Base-by-base conservation (phyloP, 2,113 vertebrate genomes). In the Raja brachyura region DNA sequence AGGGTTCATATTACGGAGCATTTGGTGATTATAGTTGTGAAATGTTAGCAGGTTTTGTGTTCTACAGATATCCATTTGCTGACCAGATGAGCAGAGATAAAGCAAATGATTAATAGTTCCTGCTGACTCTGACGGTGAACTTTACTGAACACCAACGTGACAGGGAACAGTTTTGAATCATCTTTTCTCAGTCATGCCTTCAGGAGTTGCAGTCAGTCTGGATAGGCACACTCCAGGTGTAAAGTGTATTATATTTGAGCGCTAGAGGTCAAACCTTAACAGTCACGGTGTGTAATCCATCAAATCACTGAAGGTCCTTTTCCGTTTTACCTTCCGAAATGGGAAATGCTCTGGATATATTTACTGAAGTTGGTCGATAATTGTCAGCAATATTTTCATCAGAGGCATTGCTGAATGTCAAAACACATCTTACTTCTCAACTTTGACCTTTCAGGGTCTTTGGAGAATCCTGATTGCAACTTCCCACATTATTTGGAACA, bases 401-500 rank as follows among this genome's bases (percentile, higher is more conserved):
- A 70, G 68, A 48, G n/a, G 18, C 8, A 3, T 70, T 90, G 63
- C 88, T 73, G 66, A 92, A 73, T 25, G 33, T 92, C 66, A 92
- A 92, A 92, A 73, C 20, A 48, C 33, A 10, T 92, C 90, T 54
- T 73, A 92, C 20, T 68, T 90, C 66, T 90, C 61, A 18, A 68
- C n/a, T 90, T 16, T 14, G 31, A 90, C 16, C 88, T 31, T 39
- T 90, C 18, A 39, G 88, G 33, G 39, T 70, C n/a, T 70, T 73
- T 54, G 25, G 18, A 92, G 66, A 94, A 94, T 93, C 94, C 90
- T 96, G 96, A 96, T 96, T 96, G 96, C 94, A 95, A 93, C 94
- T 94, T 94, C 94, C 94, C 94, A 96, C 95, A 95, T 95, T 95
- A 95, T 96, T 96, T 94, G 94, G 95, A 96, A 95, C 96, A 96